Evolutionary conservation across 1,140 invertebrate species (phyloP).

Genomic region (Acromyrmex echinatior): DNA sequence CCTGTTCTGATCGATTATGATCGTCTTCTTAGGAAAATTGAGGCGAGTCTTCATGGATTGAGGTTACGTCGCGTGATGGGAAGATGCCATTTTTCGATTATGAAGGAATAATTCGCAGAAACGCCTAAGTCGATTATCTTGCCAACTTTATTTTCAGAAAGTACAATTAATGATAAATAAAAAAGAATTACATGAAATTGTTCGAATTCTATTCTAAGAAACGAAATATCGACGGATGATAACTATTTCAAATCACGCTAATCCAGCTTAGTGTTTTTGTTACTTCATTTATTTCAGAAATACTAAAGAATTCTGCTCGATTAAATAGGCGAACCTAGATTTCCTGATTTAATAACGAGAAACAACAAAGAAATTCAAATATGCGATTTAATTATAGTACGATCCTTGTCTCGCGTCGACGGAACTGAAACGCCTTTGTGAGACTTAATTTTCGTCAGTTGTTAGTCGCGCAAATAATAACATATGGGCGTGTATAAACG

Average conservation of each 20-base stretch:
- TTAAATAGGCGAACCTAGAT: background rate
- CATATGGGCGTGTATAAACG: background rate
- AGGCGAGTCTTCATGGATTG: constrained; percentile 39
- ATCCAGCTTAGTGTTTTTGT: background rate
- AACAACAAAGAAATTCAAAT: background rate
- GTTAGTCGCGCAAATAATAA: constrained; percentile 60
- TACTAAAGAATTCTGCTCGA: background rate
- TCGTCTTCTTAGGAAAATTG: constrained; percentile 64
- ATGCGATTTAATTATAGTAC: constrained; percentile 44
- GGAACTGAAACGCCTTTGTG: background rate
- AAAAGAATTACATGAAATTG: background rate
- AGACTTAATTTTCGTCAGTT: constrained; percentile 62
- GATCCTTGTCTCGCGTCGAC: background rate
- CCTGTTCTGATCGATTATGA: constrained; percentile 57
- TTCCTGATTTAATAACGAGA: constrained; percentile 10
- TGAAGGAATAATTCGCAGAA: background rate
- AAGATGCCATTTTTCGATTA: constrained; percentile 13
- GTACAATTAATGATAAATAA: background rate
- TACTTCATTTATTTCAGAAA: constrained; percentile 4
- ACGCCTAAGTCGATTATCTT: constrained; percentile 9
- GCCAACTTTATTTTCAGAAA: background rate
- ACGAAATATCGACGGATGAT: background rate
- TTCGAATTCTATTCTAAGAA: background rate
- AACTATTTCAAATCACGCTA: background rate
- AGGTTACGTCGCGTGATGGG: constrained; percentile 21